Percentiles rank a stretch among this genome's conserved stretches.
Conservation (phyloP, 2,797 vertebrate genomes). For the Sylvilagus floridanus region DNA sequence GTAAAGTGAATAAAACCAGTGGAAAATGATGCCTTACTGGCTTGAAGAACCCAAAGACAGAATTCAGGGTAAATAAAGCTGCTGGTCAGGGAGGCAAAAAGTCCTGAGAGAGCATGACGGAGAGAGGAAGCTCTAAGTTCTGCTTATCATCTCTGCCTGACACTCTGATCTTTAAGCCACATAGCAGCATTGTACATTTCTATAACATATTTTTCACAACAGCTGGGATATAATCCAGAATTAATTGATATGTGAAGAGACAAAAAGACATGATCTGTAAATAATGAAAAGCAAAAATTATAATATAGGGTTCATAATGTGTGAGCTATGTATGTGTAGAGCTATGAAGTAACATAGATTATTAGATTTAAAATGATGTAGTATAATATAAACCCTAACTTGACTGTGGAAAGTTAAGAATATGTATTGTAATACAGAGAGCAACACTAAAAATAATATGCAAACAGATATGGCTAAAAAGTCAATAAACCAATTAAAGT, state of each 20-base stretch:
- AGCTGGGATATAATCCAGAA: not conserved
- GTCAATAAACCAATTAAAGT: not conserved
- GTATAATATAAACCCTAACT: not conserved
- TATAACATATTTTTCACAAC: not conserved
- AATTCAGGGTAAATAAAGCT: not conserved
- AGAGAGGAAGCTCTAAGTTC: not conserved
- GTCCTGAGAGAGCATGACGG: not conserved
- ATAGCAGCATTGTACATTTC: slow-evolving; percentile 16
- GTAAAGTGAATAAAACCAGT: not conserved
- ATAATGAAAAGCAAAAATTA: not conserved
- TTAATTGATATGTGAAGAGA: not conserved
- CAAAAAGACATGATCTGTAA: not conserved
- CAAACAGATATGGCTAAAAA: not conserved
- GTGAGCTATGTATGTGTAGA: not conserved
- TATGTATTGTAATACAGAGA: not conserved
- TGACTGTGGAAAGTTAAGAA: not conserved
- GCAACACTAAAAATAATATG: not conserved
- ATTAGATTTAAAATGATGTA: not conserved
- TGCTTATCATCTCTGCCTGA: not conserved
- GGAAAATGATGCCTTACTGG: not conserved
- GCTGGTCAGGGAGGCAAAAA: slow-evolving; percentile 1
- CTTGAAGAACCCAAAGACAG: not conserved
- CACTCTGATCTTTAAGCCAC: not conserved
- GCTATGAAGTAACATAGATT: not conserved
- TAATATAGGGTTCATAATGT: not conserved